These are phyloP conservation scores for Asobara japonica DNA, from an alignment of 1,140 invertebrate species.

Conservation along the genomic window DNA sequence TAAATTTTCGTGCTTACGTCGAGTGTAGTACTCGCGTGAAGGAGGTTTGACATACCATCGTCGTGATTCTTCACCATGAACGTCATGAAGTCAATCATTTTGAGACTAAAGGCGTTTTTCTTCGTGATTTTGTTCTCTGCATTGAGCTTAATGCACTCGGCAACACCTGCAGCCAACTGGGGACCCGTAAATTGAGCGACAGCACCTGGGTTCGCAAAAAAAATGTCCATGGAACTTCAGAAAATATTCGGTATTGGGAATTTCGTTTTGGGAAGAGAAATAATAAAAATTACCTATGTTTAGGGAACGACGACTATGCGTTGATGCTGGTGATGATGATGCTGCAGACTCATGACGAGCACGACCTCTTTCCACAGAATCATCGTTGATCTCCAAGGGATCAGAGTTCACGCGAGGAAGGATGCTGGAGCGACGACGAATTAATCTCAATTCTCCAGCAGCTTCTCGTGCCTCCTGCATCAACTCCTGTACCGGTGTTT, in stretches of 20 bases:
- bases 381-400: constrained; percentile 54
- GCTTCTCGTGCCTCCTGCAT: constrained; percentile 12
- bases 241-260: no score
- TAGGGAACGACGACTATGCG: constrained; percentile 51
- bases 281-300: no score
- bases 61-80: constrained; percentile 76
- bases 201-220: constrained; percentile 42
- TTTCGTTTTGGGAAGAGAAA: no score
- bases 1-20: constrained; percentile 88
- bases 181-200: constrained; percentile 46
- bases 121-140: constrained; percentile 81
- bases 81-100: constrained; percentile 85
- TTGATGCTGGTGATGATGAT: background rate
- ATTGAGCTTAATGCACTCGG: constrained; percentile 72
- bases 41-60: constrained; percentile 74
- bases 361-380: constrained; percentile 55
- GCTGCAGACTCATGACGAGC: constrained; percentile 41
- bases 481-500: constrained; percentile 29
- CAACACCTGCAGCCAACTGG: constrained; percentile 68
- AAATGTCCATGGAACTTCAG: no score
- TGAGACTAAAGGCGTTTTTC: constrained; percentile 86
- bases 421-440: constrained; percentile 46
- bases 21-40: constrained; percentile 81
- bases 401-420: background rate
- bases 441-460: constrained; percentile 29